These are phyloP conservation scores for Cynaeus angustus DNA, from an alignment of 2,888 invertebrate species.

Conservation along the genomic window DNA sequence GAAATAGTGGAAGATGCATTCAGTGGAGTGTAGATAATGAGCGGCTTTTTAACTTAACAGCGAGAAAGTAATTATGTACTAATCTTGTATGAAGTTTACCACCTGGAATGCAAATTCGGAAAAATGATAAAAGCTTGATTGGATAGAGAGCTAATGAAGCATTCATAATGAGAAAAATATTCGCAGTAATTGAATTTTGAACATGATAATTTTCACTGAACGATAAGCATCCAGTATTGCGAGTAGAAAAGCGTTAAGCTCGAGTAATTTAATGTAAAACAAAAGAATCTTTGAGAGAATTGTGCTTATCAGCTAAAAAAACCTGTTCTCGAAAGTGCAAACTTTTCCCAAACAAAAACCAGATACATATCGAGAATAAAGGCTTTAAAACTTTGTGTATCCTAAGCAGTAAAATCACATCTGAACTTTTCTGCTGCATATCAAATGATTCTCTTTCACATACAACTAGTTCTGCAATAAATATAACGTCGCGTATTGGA, in stretches of 20 bases:
- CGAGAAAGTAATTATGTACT: conserved; percentile 41
- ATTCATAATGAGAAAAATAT: conserved; percentile 43
- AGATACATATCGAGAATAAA: conserved; percentile 53
- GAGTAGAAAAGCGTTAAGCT: conserved; percentile 33
- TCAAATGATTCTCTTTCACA: conserved; percentile 48
- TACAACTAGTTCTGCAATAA: conserved; percentile 37
- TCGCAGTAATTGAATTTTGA: conserved; percentile 42
- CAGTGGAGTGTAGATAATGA: conserved; percentile 20
- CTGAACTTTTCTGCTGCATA: conserved; percentile 50
- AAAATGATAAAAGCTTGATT: conserved; percentile 42
- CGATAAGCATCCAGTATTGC: conserved; percentile 26
- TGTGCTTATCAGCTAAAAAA: conserved; percentile 50
- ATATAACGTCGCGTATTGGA: conserved; percentile 33
- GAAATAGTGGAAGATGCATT: conserved; percentile 26
- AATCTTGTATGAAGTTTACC: conserved; percentile 40
- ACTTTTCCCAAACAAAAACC: conserved; percentile 51
- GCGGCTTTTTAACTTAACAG: conserved; percentile 38
- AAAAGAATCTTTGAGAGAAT: conserved; percentile 45
- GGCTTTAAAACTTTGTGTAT: conserved; percentile 52
- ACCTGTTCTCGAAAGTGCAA: conserved; percentile 46
- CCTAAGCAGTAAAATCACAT: conserved; percentile 51
- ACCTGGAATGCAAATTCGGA: conserved; percentile 28
- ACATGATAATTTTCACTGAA: conserved; percentile 30
- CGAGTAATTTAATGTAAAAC: conserved; percentile 47
- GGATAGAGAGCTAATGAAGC: conserved; percentile 44